Conservation (phyloP, 1,140 invertebrate species). For the Harpegnathos saltator region DNA sequence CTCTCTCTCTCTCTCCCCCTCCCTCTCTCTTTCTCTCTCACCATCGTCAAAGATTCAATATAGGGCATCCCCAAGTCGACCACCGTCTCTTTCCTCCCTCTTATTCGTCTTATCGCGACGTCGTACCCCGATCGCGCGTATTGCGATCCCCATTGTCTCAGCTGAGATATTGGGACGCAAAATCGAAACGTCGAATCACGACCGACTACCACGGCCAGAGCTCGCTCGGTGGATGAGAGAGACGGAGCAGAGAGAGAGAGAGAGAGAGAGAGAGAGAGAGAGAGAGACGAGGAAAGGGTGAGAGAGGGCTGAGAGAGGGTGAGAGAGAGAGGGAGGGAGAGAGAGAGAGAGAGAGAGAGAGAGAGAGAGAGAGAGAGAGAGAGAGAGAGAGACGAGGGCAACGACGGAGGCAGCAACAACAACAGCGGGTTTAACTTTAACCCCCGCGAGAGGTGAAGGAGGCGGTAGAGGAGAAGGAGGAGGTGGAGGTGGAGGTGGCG, state of each 20-base stretch:
- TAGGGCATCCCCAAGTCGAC: not conserved
- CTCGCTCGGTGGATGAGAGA: too few relatives aligned
- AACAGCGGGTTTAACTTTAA: conserved; percentile 57
- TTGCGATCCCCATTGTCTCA: conserved; percentile 10
- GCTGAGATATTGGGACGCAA: conserved; percentile 35
- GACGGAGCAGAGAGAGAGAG: not conserved
- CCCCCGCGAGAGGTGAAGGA: not conserved
- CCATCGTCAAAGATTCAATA: not conserved
- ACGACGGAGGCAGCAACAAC: conserved; percentile 31
- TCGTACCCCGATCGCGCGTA: not conserved
- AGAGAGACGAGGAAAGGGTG: conserved; percentile 9
- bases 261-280: not conserved
- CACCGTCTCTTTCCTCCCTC: not conserved
- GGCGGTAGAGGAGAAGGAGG: conserved; percentile 46
- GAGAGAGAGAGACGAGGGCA: conserved; percentile 8
- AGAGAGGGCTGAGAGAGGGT: too few relatives aligned
- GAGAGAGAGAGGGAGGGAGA: conserved; percentile 41
- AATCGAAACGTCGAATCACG: conserved; percentile 54
- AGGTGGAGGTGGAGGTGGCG: conserved; percentile 11
- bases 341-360: not conserved
- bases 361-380: conserved; percentile 31
- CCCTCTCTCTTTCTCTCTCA: not conserved
- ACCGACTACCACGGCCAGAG: not conserved
- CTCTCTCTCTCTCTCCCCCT: too few relatives aligned
- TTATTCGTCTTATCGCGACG: too few relatives aligned